phyloP scores from a whole-genome alignment of 2,113 vertebrate genomes.

The Poeciliopsis occidentalis region DNA sequence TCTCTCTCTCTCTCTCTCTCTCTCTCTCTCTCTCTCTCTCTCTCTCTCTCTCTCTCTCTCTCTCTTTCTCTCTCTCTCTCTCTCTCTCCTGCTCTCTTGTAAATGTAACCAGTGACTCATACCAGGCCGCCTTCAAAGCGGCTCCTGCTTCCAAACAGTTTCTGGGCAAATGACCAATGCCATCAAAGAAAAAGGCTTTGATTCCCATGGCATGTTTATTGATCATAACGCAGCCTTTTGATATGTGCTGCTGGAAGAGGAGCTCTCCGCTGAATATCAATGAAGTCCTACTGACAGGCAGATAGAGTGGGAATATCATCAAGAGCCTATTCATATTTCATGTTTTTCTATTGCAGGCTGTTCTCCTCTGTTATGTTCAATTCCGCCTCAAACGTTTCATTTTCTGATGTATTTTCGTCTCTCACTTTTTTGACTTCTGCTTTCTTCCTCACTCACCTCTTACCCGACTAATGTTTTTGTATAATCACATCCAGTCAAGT shows the following conservation, averaged over 20 bases:
- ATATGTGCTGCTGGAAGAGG: conserved; percentile 66
- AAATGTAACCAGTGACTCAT: conserved; percentile 65
- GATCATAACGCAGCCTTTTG: conserved; percentile 75
- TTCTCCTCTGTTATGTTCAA: conserved; percentile 60
- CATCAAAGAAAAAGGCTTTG: conserved; percentile 71
- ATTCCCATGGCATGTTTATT: conserved; percentile 76
- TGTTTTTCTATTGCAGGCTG: conserved; percentile 62
- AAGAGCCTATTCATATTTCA: conserved; percentile 72
- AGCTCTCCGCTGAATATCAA: conserved; percentile 70
- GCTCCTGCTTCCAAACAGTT: conserved; percentile 63
- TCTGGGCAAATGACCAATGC: conserved; percentile 75
- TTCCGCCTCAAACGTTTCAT: conserved; percentile 57
- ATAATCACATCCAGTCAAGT: conserved; percentile 27
- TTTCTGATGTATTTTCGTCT: conserved; percentile 28
- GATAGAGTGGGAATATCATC: conserved; percentile 70
- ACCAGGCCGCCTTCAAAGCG: conserved; percentile 51
- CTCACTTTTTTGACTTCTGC: conserved; percentile 30
- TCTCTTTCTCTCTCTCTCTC: conserved; percentile 14
- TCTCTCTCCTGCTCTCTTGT: conserved; percentile 50
- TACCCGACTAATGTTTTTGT: conserved; percentile 44
- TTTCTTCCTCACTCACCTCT: conserved; percentile 18
- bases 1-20: not conserved
- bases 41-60: not conserved
- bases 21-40: conserved; percentile 22
- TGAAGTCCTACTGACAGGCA: conserved; percentile 69